Percentiles rank a stretch among this genome's conserved stretches.
Evolutionary conservation across 2,888 invertebrate species (phyloP).

Genomic region (Limulus polyphemus): DNA sequence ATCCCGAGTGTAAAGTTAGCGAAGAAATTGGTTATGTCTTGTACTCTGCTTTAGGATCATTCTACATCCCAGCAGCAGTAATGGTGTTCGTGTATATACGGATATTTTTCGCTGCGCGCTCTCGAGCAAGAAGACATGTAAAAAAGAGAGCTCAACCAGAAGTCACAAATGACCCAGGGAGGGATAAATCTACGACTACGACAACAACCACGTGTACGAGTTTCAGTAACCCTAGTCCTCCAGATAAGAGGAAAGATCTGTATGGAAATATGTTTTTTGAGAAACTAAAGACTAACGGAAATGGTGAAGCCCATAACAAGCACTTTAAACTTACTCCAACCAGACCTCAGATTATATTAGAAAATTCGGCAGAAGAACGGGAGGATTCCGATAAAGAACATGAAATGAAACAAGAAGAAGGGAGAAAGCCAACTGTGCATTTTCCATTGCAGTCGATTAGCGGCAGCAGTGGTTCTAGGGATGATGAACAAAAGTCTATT

Average conservation of each 20-base stretch:
- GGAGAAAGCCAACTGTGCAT: background rate
- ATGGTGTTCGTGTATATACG: conserved; percentile 99
- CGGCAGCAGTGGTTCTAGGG: background rate
- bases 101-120: conserved; percentile 93
- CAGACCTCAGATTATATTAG: conserved; percentile 19
- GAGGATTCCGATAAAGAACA: too few relatives aligned
- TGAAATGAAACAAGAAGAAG: background rate
- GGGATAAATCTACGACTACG: conserved; percentile 29
- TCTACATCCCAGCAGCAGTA: conserved; percentile 97
- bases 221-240: conserved; percentile 27
- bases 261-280: too few relatives aligned
- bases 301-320: conserved; percentile 4
- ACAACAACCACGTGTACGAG: conserved; percentile 29
- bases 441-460: too few relatives aligned
- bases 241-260: background rate
- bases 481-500: too few relatives aligned
- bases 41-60: conserved; percentile 94
- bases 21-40: conserved; percentile 95
- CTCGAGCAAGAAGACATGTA: conserved; percentile 69
- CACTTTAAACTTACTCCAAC: conserved; percentile 3
- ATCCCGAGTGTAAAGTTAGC: conserved; percentile 54
- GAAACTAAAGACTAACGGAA: too few relatives aligned
- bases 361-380: conserved; percentile 1
- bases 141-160: conserved; percentile 25
- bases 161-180: conserved; percentile 21